Evolutionary conservation across 2,797 vertebrate species (phyloP).

Genomic region (Pangasius sanitwongsei): DNA sequence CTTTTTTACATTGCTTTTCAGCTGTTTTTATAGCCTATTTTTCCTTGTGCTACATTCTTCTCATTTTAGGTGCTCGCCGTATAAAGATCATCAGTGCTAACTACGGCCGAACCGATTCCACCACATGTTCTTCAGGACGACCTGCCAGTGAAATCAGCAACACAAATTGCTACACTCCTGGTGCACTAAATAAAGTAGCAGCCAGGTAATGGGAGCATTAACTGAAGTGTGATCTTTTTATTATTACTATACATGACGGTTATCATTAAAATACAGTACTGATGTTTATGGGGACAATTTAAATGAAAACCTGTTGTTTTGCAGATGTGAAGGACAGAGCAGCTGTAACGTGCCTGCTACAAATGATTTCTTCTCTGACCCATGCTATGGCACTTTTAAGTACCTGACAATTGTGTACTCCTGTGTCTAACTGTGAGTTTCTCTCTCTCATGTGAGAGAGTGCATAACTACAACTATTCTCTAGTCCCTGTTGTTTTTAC

Average conservation of each 20-base stretch:
- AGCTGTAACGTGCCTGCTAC: not conserved
- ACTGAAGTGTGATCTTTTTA: not conserved
- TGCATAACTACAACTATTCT: not conserved
- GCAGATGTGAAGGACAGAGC: not conserved
- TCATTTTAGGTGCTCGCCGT: not conserved
- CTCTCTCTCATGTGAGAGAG: not conserved
- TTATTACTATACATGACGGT: not conserved
- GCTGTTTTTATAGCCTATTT: not conserved
- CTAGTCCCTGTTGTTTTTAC: not conserved
- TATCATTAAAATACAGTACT: not conserved
- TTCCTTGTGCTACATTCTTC: not conserved
- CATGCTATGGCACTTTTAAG: constrained; percentile 36
- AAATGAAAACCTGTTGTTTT: not conserved
- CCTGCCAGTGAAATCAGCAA: not conserved
- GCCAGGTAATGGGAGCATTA: not conserved
- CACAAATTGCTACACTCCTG: constrained; percentile 9
- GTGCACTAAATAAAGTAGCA: not conserved
- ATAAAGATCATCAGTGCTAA: constrained; percentile 39
- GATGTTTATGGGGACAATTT: not conserved
- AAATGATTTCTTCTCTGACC: not conserved
- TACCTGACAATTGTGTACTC: constrained; percentile 33
- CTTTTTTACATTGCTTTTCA: not conserved
- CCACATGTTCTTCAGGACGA: constrained; percentile 37
- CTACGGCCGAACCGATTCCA: constrained; percentile 40
- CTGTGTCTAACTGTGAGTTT: constrained; percentile 28